These are phyloP conservation scores for Lithophane leautieri DNA, from an alignment of 2,888 invertebrate genomes.

Conservation along the genomic window DNA sequence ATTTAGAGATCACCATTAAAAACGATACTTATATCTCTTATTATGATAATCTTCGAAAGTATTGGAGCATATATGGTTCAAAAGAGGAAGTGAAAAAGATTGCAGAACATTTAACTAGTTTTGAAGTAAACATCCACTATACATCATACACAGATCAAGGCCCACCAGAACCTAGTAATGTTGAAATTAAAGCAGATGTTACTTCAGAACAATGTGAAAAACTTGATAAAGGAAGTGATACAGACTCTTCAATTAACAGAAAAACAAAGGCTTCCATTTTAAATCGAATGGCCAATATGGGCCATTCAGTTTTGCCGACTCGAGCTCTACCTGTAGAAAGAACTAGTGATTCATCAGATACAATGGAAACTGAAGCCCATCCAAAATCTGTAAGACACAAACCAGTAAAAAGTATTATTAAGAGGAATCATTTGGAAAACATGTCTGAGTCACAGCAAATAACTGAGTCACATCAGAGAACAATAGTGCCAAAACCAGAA, in stretches of 20 bases:
- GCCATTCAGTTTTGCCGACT: constrained; percentile 84
- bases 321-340: constrained; percentile 66
- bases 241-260: constrained; percentile 79
- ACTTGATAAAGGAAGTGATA: constrained; percentile 79
- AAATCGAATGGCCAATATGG: constrained; percentile 86
- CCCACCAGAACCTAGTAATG: constrained; percentile 64
- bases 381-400: constrained; percentile 78
- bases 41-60: constrained; percentile 81
- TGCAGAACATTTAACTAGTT: constrained; percentile 71
- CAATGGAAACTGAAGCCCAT: constrained; percentile 72
- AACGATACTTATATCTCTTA: constrained; percentile 79
- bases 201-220: constrained; percentile 33
- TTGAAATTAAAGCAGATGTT: constrained; percentile 31
- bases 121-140: constrained; percentile 73
- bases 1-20: constrained; percentile 78
- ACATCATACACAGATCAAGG: constrained; percentile 62
- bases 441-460: constrained; percentile 62
- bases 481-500: constrained; percentile 59
- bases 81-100: constrained; percentile 77
- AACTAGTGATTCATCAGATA: constrained; percentile 84
- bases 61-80: constrained; percentile 83
- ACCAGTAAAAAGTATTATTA: constrained; percentile 71
- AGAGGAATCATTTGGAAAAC: constrained; percentile 72
- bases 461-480: constrained; percentile 65
- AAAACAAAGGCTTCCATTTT: constrained; percentile 84